Evolutionary conservation across 2,888 invertebrate species (phyloP), one percentile per base, ranked within the genome.

Genomic region (Rhingia rostrata): DNA sequence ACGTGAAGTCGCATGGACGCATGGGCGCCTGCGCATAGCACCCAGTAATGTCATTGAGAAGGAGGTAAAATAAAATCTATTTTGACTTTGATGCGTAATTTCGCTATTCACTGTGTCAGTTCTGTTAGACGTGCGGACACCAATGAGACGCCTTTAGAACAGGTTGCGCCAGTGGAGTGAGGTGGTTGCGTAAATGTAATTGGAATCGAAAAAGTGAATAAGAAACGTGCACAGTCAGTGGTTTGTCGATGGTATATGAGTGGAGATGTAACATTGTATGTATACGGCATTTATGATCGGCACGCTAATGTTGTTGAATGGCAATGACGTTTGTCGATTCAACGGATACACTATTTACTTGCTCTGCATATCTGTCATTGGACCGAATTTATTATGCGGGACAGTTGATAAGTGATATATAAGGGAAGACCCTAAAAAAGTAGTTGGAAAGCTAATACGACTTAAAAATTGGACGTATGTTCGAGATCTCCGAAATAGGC

Each of bases 101-200:
- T 82, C 70, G 63, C 77, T 70, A 82, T 82, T 82, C 45, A 77
- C 43, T 56, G 47, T 70, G 81, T 77, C 77, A 82, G 81, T 37
- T 51, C 32, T 45, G 64, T 77, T 60, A 82, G 77, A 77, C 81
- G 64, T 72, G 77, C 33, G 53, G 77, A 82, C 69, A 75, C 53
- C 64, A 58, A 5, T 74, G 43, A 56, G 80, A 80, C 74, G 80
- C 80, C 67, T 80, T 54, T 22, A 33, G 14, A 67, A 69, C 56
- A 60, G 63, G 56, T 72, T 49, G 6, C 10, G 22, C 22, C 7
- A 14, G 47, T n/a, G 54, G 33, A 39, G 43, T 51, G 37, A 41
- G 33, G 22, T 39, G 12, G 32, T 12, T 58, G 58, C 39, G 64
- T 45, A 45, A 56, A 47, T n/a, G 41, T 30, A 4, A 14, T 47